Evolutionary conservation across 2,113 vertebrate species (phyloP), one percentile per base, ranked within the genome.

Genomic region (Chaetorhynchus papuensis): DNA sequence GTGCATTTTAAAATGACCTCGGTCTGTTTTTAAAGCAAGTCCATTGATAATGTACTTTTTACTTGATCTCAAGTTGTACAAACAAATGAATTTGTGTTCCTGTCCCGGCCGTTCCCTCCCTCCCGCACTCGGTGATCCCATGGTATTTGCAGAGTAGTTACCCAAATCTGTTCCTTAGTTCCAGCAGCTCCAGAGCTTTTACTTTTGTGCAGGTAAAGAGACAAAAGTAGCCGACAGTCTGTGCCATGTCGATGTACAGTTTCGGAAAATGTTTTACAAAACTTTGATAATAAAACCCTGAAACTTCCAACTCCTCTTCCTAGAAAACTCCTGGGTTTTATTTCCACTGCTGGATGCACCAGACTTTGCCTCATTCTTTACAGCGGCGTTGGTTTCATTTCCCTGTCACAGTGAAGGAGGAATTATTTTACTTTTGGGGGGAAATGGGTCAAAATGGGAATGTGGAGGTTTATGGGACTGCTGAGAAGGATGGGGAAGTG

Each of bases 271-370:
- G 98, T 98, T 99, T 99, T 99, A 98, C 98, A 98, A 94, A 97
- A 98, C 99, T 98, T 99, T 99, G 98, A 98, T 99, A 99, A 99
- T 99, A 99, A 99, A 99, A 99, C 97, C 97, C 97, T 98, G 91
- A 98, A 98, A 98, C 96, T 94, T 89, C 83, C 83, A 35, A 26
- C 93, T 96, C 72, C n/a, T 76, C 94, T 96, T 96, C 91, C 96
- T 94, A 45, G 72, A 96, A 89, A 96, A 86, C 93, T 65, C 57
- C 77, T 91, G 94, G 85, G 89, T 86, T 94, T 97, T 93, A 79
- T 97, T 98, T 93, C 35, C 42, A 33, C 26, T 1, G 2, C 83
- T 60, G 83, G 14, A 7, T 18, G 71, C 54, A 39, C 39, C 41
- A 18, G 5, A 31, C 31, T 69, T 56, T 0, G 23, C 31, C n/a